phyloP scores from a whole-genome alignment of 2,888 invertebrate genomes.

The Tolmerus cingulatus region DNA sequence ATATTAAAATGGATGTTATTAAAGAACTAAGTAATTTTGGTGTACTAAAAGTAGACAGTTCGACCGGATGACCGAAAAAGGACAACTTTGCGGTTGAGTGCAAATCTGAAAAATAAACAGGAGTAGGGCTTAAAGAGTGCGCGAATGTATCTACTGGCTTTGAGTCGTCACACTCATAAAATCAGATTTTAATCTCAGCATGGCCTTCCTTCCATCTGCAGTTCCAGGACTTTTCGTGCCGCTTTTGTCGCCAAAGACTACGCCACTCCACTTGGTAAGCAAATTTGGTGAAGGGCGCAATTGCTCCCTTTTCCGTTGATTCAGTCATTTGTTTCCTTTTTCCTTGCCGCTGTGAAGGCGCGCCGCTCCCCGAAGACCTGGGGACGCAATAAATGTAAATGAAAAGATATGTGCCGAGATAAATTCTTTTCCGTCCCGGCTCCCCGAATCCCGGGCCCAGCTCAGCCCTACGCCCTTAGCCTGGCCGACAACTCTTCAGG shows the following conservation, averaged over 20 bases:
- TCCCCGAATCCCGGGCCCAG: not conserved
- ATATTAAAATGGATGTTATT: not conserved
- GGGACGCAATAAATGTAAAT: slow-evolving; percentile 42
- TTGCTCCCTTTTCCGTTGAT: slow-evolving; percentile 43
- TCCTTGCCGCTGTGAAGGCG: not conserved
- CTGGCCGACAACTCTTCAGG: slow-evolving; percentile 35
- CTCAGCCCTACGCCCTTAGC: not conserved
- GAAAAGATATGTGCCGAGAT: slow-evolving; percentile 43
- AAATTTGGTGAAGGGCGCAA: slow-evolving; percentile 41
- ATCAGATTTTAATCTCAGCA: slow-evolving; percentile 40
- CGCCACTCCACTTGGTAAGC: slow-evolving; percentile 40
- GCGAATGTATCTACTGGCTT: not conserved
- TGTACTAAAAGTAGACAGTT: not conserved
- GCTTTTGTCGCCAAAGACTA: slow-evolving; percentile 39
- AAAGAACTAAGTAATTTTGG: not conserved
- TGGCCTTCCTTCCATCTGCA: slow-evolving; percentile 39
- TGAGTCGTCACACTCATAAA: slow-evolving; percentile 31
- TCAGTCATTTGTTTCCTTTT: slow-evolving; percentile 43
- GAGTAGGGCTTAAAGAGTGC: not conserved
- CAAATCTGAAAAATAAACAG: not conserved
- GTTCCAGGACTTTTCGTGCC: slow-evolving; percentile 3
- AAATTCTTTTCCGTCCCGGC: slow-evolving; percentile 21
- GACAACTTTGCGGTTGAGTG: not conserved
- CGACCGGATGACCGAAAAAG: not conserved
- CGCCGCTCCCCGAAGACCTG: slow-evolving; percentile 34